Base-by-base conservation (phyloP, 53 echinoderm and acorn worm species). In the Patiria pectinifera region DNA sequence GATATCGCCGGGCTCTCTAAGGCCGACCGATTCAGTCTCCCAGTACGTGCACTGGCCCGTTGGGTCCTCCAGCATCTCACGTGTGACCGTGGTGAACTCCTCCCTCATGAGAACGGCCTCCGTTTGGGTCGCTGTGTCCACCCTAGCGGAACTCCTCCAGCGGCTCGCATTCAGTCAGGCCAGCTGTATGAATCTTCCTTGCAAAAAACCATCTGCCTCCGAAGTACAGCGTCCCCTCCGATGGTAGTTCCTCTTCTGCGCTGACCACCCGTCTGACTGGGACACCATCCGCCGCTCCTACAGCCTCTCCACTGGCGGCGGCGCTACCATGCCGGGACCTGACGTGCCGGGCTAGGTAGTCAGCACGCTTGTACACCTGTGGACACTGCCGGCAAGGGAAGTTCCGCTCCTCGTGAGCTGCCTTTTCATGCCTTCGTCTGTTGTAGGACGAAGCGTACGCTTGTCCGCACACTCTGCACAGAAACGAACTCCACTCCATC, bases 71-170 rank as follows among this genome's bases (percentile, higher is more conserved):
- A 12, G 13, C 4, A 26, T 83, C 62, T 83, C 62, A 3, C 49
- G 59, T 58, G 59, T 61, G 4, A 45, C 18, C 4, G 71, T 85
- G 6, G 35, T 66, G 71, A 85, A 85, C 46, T 85, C 85, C 9
- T 85, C 85, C 16, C 22, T 26, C 85, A 85, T 85, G 3, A 85
- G 69, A 3, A 85, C 85, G 3, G 69, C 63, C 14, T 69, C 70
- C 7, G 85, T 85, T 44, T 85, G 85, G 3, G 47, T 10, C 2
- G 63, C 69, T 8, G 8, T 19, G 46, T 44, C 71, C 5, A 11
- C 71, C 10, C 47, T 85, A n/a, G 35, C 35, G 35, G 35, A 35
- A 35, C 35, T 35, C 35, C 35, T 35, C 35, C 35, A 35, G 35
- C 35, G 35, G 35, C 35, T 35, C 35, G 35, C 35, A 35, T 35